Conservation (phyloP, 1,140 invertebrate species). For the Sminthurides bifidus region DNA sequence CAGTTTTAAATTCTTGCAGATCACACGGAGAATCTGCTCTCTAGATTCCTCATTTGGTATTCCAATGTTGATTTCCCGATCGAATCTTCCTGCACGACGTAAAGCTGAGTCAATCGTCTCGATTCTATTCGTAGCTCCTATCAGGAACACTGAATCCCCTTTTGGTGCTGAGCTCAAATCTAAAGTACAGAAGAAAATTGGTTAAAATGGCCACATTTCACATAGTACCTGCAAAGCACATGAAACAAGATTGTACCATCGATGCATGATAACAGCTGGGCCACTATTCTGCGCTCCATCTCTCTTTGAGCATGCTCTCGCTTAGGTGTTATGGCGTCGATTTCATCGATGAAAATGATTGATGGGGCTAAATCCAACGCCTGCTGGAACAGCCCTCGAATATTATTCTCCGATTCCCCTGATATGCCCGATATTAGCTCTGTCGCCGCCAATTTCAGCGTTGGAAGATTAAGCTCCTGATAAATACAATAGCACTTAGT, state of each 20-base stretch:
- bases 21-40: conserved; percentile 58
- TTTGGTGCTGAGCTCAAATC: conserved; percentile 48
- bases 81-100: conserved; percentile 77
- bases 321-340: conserved; percentile 78
- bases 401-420: conserved; percentile 86
- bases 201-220: conserved; percentile 1
- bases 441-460: conserved; percentile 75
- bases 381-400: conserved; percentile 79
- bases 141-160: conserved; percentile 63
- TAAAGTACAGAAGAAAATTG: conserved; percentile 31
- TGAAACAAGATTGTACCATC: conserved; percentile 48
- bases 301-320: conserved; percentile 78
- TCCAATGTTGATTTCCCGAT: conserved; percentile 84
- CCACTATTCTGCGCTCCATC: conserved; percentile 89
- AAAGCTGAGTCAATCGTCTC: conserved; percentile 87
- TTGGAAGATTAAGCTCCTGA: conserved; percentile 51
- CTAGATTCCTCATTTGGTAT: conserved; percentile 79
- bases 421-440: conserved; percentile 89
- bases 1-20: conserved; percentile 54
- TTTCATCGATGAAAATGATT: conserved; percentile 87
- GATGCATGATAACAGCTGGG: conserved; percentile 76
- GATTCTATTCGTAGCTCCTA: conserved; percentile 89
- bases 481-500: conserved; percentile 10
- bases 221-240: not conserved
- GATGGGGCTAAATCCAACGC: conserved; percentile 62